Conservation (phyloP, 2,888 invertebrate species). For the Spodoptera exigua region DNA sequence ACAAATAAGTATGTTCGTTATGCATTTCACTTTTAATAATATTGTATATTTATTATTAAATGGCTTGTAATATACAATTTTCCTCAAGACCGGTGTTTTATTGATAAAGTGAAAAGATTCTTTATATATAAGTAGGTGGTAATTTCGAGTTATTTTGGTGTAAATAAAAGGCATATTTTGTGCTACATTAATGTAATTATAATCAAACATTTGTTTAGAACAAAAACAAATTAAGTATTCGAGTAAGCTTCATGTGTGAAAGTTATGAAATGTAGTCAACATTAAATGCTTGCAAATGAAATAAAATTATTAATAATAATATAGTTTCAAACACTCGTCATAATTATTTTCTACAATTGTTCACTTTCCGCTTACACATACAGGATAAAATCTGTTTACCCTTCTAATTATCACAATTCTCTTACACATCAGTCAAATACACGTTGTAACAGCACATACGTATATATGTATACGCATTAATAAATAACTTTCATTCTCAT, state of each 20-base stretch:
- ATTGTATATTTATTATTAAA: constrained; percentile 5
- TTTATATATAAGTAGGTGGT: constrained; percentile 4
- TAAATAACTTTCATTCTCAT: constrained; percentile 29
- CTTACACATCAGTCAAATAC: constrained; percentile 80
- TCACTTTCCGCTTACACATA: constrained; percentile 57
- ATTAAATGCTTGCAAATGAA: constrained; percentile 21
- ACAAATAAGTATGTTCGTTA: background rate
- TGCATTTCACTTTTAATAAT: constrained; percentile 11
- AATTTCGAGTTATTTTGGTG: constrained; percentile 8
- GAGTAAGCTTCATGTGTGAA: constrained; percentile 41
- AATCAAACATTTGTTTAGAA: constrained; percentile 39
- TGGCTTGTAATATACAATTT: constrained; percentile 34
- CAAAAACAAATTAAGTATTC: constrained; percentile 45
- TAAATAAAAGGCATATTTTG: constrained; percentile 48
- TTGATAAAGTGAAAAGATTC: constrained; percentile 1
- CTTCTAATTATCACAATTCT: constrained; percentile 83
- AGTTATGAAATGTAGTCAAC: constrained; percentile 34
- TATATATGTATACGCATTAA: constrained; percentile 28
- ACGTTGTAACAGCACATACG: constrained; percentile 65
- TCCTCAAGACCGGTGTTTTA: constrained; percentile 29
- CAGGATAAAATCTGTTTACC: constrained; percentile 60
- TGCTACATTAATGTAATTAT: constrained; percentile 47
- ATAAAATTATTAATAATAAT: constrained; percentile 33
- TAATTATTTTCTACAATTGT: constrained; percentile 51
- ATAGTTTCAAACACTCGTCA: constrained; percentile 35